Evolutionary conservation across 2,113 vertebrate species (phyloP).

Genomic region (Connochaetes taurinus): DNA sequence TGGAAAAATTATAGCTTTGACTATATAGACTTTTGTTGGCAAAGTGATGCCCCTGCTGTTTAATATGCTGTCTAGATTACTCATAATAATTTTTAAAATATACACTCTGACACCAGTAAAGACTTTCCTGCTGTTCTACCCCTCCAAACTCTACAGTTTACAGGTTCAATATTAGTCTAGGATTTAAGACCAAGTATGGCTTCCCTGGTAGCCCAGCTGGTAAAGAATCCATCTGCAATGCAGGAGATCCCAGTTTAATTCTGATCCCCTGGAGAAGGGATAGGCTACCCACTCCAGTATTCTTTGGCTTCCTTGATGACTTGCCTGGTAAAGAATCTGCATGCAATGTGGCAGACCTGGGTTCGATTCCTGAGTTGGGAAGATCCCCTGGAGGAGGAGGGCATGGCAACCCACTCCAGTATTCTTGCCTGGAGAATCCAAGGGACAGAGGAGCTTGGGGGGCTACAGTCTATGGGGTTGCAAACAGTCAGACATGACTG

Average conservation of each 20-base stretch:
- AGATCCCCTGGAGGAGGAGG: neutral
- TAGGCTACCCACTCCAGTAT: neutral
- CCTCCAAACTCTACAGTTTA: neutral
- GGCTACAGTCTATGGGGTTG: neutral
- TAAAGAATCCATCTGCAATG: neutral
- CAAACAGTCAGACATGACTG: neutral
- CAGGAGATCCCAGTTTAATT: neutral
- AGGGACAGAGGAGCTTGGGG: neutral
- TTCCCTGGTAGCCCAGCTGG: neutral
- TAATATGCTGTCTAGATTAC: neutral
- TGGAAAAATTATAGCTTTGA: neutral
- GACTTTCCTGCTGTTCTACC: neutral
- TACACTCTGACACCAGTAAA: neutral
- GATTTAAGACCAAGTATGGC: neutral
- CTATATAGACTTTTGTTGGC: neutral
- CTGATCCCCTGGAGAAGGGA: neutral
- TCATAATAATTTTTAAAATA: neutral
- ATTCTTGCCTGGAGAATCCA: neutral
- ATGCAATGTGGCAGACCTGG: neutral
- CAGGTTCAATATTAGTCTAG: neutral
- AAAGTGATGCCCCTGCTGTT: neutral
- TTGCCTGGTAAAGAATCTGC: neutral
- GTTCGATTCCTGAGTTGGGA: neutral
- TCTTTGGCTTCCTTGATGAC: neutral
- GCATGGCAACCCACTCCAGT: neutral